Percentiles rank a stretch among this genome's conserved stretches.
Conservation (phyloP, 2,888 invertebrate species). For the Eremobia ochroleuca region DNA sequence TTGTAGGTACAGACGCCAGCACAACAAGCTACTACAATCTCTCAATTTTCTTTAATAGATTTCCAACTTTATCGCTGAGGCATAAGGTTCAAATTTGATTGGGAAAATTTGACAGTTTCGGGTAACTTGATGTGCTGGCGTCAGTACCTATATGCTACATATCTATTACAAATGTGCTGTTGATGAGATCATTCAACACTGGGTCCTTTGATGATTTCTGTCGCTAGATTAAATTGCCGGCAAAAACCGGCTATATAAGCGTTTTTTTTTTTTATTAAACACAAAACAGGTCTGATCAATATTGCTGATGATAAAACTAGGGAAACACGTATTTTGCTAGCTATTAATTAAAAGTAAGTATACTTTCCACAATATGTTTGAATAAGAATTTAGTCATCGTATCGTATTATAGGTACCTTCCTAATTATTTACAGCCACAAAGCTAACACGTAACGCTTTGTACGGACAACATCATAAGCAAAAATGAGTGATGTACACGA, state of each 20-base stretch:
- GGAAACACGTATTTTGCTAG: not conserved
- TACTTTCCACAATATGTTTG: not conserved
- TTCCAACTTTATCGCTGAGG: too few species aligned
- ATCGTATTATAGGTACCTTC: not conserved
- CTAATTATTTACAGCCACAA: not conserved
- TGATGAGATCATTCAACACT: constrained; percentile 28
- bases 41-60: too few species aligned
- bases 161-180: not conserved
- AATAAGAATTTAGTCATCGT: not conserved
- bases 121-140: too few species aligned
- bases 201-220: not conserved
- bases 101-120: too few species aligned
- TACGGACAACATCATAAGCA: not conserved
- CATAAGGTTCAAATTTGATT: too few species aligned
- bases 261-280: not conserved
- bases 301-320: not conserved
- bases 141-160: not conserved
- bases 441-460: not conserved
- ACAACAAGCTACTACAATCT: too few species aligned
- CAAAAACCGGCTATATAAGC: not conserved
- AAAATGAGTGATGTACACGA: not conserved
- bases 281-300: not conserved
- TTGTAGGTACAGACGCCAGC: too few species aligned
- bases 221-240: not conserved
- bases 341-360: not conserved